Base-by-base conservation (phyloP, 2,113 vertebrate genomes). In the Channa argus region DNA sequence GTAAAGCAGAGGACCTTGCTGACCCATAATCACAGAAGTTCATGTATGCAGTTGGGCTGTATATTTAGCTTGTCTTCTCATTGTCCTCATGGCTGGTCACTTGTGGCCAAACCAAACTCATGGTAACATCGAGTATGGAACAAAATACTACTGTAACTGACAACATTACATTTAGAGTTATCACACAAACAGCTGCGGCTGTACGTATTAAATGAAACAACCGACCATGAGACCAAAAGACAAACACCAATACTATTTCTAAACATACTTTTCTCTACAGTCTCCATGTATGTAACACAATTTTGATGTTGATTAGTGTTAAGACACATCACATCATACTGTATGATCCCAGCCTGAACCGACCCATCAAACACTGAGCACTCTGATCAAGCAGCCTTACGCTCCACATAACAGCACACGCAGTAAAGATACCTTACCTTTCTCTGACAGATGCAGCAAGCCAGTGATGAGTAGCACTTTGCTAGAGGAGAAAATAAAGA, bases 11-110 rank as follows among this genome's bases (percentile, higher is more conserved):
- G 65, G 67, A 78, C 62, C 44, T 78, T 6, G n/a, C 68, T 82
- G 72, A 85, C 72, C 88, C 63, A 88, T 89, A 89, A 91, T 89
- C 80, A 88, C 75, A 86, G 83, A 75, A 73, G 71, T 66, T 62
- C 52, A 68, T 79, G 71, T 58, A 69, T 6, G 83, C 78, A 69
- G 67, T 75, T 76, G 47, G 15, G 38, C 70, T 56, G 68, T 89
- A 87, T 87, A 87, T 87, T 89, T 89, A 91, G 84, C 84, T 73
- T 61, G 44, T 73, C 63, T 68, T 63, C 69, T 66, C 54, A 44
- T 72, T 77, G 73, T 87, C 55, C 78, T 58, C 56, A 46, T 45
- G 53, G 52, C 71, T 9, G 66, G 33, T 67, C 63, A 67, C 54
- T 52, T 44, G 38, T 41, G 34, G 78, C 70, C 68, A 74, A 68